Evolutionary conservation across 2,113 vertebrate species (phyloP).

Genomic region (Edolisoma coerulescens): DNA sequence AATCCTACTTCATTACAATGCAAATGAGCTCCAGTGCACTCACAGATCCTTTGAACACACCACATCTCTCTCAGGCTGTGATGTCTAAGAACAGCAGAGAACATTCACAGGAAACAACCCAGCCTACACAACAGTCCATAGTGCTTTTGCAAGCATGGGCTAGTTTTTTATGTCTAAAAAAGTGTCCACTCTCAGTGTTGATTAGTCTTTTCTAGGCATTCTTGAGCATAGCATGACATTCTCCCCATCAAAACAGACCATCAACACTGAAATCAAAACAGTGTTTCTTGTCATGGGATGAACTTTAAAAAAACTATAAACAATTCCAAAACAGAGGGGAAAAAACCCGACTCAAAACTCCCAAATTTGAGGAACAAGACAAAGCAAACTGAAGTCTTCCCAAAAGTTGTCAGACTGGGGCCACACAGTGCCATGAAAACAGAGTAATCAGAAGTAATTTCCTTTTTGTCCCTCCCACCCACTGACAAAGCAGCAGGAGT

Average conservation of each 20-base stretch:
- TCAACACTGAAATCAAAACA: slow-evolving; percentile 4
- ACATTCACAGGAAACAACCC: not conserved
- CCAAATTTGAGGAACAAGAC: not conserved
- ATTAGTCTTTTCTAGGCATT: slow-evolving; percentile 40
- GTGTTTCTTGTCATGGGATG: not conserved
- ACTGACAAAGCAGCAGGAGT: slow-evolving; percentile 61
- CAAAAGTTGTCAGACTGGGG: not conserved
- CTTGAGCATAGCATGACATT: not conserved
- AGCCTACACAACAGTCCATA: not conserved
- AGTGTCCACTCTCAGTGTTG: not conserved
- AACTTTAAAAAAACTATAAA: not conserved
- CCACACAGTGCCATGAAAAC: slow-evolving; percentile 44
- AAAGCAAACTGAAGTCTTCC: slow-evolving; percentile 35
- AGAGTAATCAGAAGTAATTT: slow-evolving; percentile 70
- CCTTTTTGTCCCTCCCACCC: slow-evolving; percentile 65
- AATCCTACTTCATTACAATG: not conserved
- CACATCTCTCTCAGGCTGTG: not conserved
- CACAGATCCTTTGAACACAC: not conserved
- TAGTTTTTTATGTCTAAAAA: not conserved
- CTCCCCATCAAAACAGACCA: not conserved
- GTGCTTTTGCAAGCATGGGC: not conserved
- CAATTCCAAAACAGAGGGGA: not conserved
- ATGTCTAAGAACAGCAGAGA: not conserved
- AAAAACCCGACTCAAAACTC: not conserved
- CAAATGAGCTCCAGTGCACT: not conserved